Evolutionary conservation across 2,888 invertebrate genomes (phyloP), one percentile per base, ranked within the genome.

Genomic region (Pyrocoelia pectoralis): DNA sequence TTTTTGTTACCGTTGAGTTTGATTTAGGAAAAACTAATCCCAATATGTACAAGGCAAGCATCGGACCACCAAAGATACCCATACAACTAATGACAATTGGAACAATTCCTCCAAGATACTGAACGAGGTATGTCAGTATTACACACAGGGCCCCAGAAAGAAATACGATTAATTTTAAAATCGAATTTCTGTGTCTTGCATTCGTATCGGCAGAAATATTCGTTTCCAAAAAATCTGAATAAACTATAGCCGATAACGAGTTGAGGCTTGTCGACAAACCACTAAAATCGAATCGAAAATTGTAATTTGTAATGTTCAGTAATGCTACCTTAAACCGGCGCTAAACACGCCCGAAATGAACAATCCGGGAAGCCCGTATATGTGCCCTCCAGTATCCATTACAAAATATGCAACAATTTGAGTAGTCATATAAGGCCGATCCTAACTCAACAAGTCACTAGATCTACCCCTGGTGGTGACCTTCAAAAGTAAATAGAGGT

Each of bases 301-400:
- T 77, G 0, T 24, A 24, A 24, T 86, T 84, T 12, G 8, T 14
- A n/a, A n/a, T 41, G n/a, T 13, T 41, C 6, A 13, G 6, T 2
- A 41, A 13, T 14, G 14, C 13, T 87, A 87, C 84, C 84, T 87
- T 15, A 91, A 83, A 0, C 89, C 89, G 0, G 90, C 89, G 72
- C 89, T 89, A 70, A 91, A 89, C 41, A 91, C 83, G n/a, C 90
- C 87, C 17, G 91, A 89, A 0, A 90, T 85, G 71, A 92, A 91
- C 50, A 91, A 83, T 1, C 91, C 92, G 15, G 90, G 87, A 40
- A 92, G 83, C 0, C 91, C 91, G 9, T 88, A 88, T 69, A 88
- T 83, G 75, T 84, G 80, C 0, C 82, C 80, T 0, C 89, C 84
- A 17, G 88, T 81, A 68, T 89, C 88, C 84, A 90, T 89, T 2